phyloP scores from a whole-genome alignment of 2,797 vertebrate species.

The Vultur gryphus region DNA sequence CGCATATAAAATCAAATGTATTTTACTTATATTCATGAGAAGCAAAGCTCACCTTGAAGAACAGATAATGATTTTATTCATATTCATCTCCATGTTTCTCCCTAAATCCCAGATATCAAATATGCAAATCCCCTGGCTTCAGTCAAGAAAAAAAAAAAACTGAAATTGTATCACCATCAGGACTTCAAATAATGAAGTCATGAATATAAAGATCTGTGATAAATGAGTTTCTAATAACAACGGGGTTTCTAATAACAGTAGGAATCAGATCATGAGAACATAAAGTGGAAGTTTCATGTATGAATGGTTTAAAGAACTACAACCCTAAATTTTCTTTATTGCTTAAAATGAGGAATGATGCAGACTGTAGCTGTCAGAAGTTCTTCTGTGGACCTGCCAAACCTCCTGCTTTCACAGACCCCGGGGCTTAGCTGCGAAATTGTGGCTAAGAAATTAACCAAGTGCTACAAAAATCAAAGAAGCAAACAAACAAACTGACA shows the following conservation, averaged over 20 bases:
- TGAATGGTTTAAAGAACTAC: neutral
- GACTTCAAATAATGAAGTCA: slow-evolving; percentile 31
- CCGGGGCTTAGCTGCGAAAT: neutral
- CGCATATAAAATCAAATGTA: neutral
- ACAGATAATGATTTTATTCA: slow-evolving; percentile 42
- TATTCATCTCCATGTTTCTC: slow-evolving; percentile 44
- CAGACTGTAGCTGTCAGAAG: neutral
- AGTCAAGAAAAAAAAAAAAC: slow-evolving; percentile 23
- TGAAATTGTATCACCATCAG: slow-evolving; percentile 34
- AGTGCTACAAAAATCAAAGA: neutral
- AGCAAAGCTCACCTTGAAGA: slow-evolving; percentile 46
- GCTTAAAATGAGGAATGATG: neutral
- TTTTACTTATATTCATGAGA: slow-evolving; percentile 22
- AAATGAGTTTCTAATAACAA: slow-evolving; percentile 47
- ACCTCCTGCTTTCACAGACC: neutral
- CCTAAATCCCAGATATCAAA: slow-evolving; percentile 35
- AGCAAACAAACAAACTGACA: neutral
- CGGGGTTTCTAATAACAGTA: neutral
- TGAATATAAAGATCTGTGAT: slow-evolving; percentile 47
- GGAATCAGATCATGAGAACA: slow-evolving; percentile 23
- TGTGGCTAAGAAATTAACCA: neutral
- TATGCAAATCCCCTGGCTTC: slow-evolving; percentile 49
- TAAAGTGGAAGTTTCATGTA: neutral
- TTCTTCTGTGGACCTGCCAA: neutral
- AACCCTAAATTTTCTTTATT: neutral